Evolutionary conservation across 2,797 vertebrate genomes (phyloP).

Genomic region (Leptodactylus fallax): DNA sequence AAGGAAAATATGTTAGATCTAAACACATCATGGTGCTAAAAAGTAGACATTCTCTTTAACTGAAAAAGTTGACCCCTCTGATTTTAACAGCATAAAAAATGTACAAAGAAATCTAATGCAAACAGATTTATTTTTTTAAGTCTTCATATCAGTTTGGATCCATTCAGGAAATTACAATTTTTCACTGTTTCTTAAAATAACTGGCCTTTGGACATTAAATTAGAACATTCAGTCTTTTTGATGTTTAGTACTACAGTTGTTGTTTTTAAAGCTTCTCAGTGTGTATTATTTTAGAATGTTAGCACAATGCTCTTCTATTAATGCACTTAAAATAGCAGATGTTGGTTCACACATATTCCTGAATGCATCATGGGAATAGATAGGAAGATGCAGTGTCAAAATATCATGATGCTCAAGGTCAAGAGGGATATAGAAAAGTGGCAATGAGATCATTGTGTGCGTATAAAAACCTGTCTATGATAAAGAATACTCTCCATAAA

Average conservation of each 20-base stretch:
- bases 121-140: too few relatives aligned
- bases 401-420: background rate
- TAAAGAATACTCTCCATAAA: background rate
- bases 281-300: background rate
- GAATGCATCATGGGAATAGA: background rate
- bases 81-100: background rate
- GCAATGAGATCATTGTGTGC: background rate
- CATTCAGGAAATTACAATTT: background rate
- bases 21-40: background rate
- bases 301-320: background rate
- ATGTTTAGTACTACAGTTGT: background rate
- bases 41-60: background rate
- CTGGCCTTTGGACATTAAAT: background rate
- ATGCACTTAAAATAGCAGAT: conserved; percentile 17
- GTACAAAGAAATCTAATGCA: too few relatives aligned
- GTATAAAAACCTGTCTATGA: background rate
- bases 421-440: background rate
- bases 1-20: too few relatives aligned
- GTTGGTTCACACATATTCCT: background rate
- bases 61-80: background rate
- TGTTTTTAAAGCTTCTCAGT: background rate
- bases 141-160: background rate
- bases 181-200: background rate
- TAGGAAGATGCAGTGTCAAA: background rate
- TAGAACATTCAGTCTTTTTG: background rate